phyloP scores from a whole-genome alignment of 2,888 invertebrate species.

The Tenthredo mesomela region DNA sequence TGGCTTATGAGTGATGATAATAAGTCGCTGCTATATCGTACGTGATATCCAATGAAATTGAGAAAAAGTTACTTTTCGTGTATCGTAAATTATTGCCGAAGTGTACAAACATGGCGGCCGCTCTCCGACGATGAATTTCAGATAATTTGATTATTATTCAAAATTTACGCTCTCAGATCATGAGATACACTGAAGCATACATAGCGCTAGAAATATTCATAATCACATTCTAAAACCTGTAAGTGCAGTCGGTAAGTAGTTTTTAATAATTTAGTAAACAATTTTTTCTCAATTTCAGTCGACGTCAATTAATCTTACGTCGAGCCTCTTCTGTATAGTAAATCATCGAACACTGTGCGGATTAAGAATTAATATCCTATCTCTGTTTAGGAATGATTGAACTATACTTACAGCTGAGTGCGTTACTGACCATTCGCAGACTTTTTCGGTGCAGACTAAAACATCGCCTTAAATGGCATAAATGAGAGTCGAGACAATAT shows the following conservation, averaged over 20 bases:
- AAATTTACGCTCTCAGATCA: background rate
- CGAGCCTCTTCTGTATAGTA: background rate
- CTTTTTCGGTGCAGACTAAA: background rate
- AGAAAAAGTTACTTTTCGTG: background rate
- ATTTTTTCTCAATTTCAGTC: background rate
- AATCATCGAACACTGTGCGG: background rate
- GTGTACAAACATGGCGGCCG: background rate
- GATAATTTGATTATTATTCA: background rate
- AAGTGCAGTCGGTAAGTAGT: background rate
- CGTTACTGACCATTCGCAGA: background rate
- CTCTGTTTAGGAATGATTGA: background rate
- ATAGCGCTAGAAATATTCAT: background rate
- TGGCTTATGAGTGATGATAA: background rate
- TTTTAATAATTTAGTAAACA: background rate
- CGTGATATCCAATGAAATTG: background rate
- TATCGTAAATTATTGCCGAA: background rate
- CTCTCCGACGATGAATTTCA: background rate
- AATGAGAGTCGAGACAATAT: constrained; percentile 30
- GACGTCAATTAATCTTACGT: background rate
- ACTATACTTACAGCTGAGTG: background rate
- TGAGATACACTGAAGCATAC: background rate
- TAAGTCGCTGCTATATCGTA: background rate
- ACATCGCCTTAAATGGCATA: constrained; percentile 7
- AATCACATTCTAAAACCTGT: background rate
- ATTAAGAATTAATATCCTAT: background rate